phyloP scores from a whole-genome alignment of 2,888 invertebrate genomes.

The Drosophila neutralis region DNA sequence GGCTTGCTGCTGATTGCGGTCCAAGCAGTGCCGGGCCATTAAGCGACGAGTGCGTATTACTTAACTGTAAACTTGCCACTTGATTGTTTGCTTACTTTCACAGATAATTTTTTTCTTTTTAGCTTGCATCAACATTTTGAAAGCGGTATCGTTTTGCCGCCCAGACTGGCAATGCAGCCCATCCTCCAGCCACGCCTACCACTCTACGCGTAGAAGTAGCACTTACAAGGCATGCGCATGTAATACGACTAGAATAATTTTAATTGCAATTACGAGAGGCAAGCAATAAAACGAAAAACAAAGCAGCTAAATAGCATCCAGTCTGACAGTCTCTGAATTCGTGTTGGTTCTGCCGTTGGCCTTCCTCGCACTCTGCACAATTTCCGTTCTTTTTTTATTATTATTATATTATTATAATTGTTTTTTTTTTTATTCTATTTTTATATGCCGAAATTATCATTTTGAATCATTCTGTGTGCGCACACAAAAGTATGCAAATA shows the following conservation, averaged over 20 bases:
- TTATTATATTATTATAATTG: slow-evolving; percentile 26
- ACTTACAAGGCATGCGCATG: slow-evolving; percentile 33
- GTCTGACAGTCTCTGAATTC: slow-evolving; percentile 20
- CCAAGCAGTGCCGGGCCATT: slow-evolving; percentile 65
- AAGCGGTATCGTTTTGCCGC: slow-evolving; percentile 24
- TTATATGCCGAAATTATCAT: slow-evolving; percentile 65
- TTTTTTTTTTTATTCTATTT: slow-evolving; percentile 12
- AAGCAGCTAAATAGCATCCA: slow-evolving; percentile 54
- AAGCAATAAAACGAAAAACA: slow-evolving; percentile 13
- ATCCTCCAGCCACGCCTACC: neutral
- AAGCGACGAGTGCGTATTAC: slow-evolving; percentile 74
- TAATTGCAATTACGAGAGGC: slow-evolving; percentile 74
- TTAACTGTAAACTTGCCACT: slow-evolving; percentile 73
- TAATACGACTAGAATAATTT: slow-evolving; percentile 68
- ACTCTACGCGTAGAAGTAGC: neutral
- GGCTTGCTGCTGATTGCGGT: slow-evolving; percentile 35
- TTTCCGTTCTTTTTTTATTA: slow-evolving; percentile 12
- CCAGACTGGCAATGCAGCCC: slow-evolving; percentile 2
- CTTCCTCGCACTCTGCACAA: slow-evolving; percentile 18
- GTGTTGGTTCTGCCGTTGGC: slow-evolving; percentile 10
- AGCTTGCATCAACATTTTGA: neutral
- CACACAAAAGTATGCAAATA: slow-evolving; percentile 75
- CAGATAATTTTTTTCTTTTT: slow-evolving; percentile 4
- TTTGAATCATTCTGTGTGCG: slow-evolving; percentile 76
- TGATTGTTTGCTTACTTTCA: slow-evolving; percentile 35